Evolutionary conservation across 2,888 invertebrate genomes (phyloP).

Genomic region (Sepioteuthis lessoniana): DNA sequence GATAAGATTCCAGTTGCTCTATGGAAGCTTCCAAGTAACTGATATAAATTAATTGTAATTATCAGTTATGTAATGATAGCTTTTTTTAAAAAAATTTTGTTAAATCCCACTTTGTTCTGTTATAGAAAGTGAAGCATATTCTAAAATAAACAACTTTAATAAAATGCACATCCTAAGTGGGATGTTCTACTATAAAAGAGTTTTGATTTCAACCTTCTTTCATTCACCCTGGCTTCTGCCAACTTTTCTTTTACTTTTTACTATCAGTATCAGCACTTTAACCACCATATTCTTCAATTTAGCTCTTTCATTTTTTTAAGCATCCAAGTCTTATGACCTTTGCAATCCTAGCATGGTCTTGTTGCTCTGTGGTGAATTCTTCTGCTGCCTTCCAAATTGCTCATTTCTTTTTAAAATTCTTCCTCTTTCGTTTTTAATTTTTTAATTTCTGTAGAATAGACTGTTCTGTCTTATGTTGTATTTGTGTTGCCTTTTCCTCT

Average conservation of each 20-base stretch:
- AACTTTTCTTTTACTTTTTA: not conserved
- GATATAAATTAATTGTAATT: no score
- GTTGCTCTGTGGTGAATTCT: not conserved
- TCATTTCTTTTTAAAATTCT: not conserved
- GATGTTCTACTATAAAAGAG: no score
- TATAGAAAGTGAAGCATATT: no score
- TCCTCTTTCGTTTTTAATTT: not conserved
- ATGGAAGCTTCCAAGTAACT: no score
- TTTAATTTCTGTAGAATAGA: not conserved
- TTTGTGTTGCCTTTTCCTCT: not conserved
- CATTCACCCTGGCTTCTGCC: not conserved
- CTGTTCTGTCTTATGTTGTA: not conserved
- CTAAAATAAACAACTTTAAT: no score
- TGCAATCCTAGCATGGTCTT: not conserved
- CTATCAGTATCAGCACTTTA: not conserved
- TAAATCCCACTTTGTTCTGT: no score
- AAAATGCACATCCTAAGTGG: no score
- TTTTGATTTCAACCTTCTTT: no score
- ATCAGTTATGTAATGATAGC: no score
- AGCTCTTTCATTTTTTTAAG: not conserved
- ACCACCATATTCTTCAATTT: constrained; percentile 33
- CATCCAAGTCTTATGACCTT: not conserved
- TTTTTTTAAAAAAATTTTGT: no score
- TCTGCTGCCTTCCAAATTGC: no score
- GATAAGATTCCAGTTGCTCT: no score